Percentiles rank a stretch among this genome's conserved stretches.
These are phyloP conservation scores for Bombycilla garrulus DNA, from an alignment of 2,113 vertebrate species.

Conservation along the genomic window DNA sequence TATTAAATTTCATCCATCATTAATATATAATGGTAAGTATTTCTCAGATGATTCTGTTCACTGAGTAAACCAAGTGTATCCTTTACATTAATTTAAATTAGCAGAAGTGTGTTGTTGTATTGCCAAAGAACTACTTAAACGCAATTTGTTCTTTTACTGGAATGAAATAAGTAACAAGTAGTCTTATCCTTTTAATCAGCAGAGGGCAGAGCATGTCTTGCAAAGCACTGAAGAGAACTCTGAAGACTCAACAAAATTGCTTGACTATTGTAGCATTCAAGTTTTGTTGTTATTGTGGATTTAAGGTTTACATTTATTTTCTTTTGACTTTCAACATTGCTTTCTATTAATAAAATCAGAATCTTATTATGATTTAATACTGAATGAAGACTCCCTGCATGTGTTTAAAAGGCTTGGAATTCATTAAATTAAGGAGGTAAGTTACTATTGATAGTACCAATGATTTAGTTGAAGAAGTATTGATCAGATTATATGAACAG, in stretches of 20 bases:
- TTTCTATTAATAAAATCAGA: neutral
- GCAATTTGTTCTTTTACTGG: neutral
- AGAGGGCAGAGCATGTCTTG: neutral
- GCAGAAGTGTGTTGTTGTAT: neutral
- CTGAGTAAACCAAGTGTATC: neutral
- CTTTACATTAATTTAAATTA: neutral
- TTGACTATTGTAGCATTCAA: neutral
- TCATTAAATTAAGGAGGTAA: neutral
- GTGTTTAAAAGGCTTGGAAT: neutral
- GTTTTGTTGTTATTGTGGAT: neutral
- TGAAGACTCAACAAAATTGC: neutral
- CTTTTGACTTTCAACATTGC: neutral
- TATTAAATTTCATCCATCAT: neutral
- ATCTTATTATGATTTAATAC: neutral
- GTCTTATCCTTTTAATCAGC: neutral
- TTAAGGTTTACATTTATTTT: neutral
- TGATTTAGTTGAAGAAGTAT: neutral
- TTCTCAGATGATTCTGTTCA: neutral
- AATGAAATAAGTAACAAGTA: neutral
- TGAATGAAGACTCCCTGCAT: neutral
- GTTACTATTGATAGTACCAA: neutral
- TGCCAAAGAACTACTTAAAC: neutral
- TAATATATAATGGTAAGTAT: neutral
- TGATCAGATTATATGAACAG: neutral
- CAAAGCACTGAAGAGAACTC: neutral